Conservation (phyloP, 2,113 vertebrate genomes). For the Castor canadensis region DNA sequence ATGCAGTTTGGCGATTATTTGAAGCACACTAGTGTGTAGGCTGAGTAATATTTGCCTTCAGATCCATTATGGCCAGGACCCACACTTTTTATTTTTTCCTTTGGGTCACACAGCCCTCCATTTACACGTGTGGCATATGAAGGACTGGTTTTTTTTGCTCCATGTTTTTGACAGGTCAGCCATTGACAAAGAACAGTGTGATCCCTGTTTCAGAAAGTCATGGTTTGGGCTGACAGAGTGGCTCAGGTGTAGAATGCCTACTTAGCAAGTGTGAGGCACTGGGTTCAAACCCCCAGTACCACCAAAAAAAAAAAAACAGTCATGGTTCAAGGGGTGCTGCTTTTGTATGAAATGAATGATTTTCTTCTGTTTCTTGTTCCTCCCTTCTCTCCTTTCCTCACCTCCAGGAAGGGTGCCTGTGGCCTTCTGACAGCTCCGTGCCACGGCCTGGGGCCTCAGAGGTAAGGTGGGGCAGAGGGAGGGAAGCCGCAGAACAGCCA, state of each 20-base stretch:
- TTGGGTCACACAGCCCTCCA: background rate
- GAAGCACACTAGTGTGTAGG: background rate
- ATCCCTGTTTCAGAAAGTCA: background rate
- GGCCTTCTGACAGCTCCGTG: constrained; percentile 88
- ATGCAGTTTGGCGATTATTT: no score
- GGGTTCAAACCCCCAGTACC: no score
- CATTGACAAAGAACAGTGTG: background rate
- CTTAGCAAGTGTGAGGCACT: no score
- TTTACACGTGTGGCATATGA: background rate
- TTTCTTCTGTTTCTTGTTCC: constrained; percentile 43
- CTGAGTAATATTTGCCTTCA: background rate
- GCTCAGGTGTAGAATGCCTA: no score
- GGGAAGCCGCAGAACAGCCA: background rate
- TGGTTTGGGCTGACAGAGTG: no score
- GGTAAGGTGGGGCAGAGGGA: constrained; percentile 77
- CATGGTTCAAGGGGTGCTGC: background rate
- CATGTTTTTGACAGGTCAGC: background rate
- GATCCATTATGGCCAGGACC: background rate
- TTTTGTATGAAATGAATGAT: constrained; percentile 56
- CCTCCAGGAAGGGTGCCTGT: constrained; percentile 89
- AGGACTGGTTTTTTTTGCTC: background rate
- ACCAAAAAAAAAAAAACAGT: no score
- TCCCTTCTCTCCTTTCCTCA: background rate
- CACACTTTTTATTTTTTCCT: background rate
- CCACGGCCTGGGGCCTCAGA: constrained; percentile 86